Evolutionary conservation across 35 echinoderm and acorn worm species (phyloP).

Genomic region (Patiria miniata): DNA sequence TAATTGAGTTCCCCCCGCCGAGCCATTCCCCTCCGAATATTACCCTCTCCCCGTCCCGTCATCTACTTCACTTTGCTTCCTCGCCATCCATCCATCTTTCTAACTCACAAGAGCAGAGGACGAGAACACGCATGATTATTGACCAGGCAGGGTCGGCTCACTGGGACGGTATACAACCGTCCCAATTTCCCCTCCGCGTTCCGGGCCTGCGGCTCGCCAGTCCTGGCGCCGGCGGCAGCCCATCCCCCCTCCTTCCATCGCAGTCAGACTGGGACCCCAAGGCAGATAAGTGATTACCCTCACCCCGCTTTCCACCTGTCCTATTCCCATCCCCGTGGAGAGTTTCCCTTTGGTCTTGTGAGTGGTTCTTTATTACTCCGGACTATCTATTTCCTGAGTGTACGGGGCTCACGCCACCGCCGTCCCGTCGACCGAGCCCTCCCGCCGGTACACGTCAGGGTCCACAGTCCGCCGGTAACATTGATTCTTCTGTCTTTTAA

Average conservation of each 20-base stretch:
- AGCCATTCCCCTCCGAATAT: no score
- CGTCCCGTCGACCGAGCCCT: background rate
- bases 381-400: conserved; percentile 12
- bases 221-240: conserved; percentile 11
- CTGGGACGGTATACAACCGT: background rate
- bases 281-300: conserved; percentile 14
- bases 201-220: conserved; percentile 20
- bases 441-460: background rate
- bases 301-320: conserved; percentile 20
- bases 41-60: background rate
- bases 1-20: no score
- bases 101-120: background rate
- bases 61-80: conserved; percentile 3
- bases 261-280: background rate
- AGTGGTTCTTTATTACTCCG: conserved; percentile 12
- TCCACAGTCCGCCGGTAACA: no score
- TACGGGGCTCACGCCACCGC: background rate
- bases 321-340: conserved; percentile 14
- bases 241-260: background rate
- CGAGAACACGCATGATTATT: background rate
- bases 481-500: background rate
- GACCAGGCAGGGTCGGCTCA: background rate
- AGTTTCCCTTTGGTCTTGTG: background rate
- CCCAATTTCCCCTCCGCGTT: conserved; percentile 11
- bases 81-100: background rate